phyloP scores from a whole-genome alignment of 2,888 invertebrate species.

The Physocephala rufipes region DNA sequence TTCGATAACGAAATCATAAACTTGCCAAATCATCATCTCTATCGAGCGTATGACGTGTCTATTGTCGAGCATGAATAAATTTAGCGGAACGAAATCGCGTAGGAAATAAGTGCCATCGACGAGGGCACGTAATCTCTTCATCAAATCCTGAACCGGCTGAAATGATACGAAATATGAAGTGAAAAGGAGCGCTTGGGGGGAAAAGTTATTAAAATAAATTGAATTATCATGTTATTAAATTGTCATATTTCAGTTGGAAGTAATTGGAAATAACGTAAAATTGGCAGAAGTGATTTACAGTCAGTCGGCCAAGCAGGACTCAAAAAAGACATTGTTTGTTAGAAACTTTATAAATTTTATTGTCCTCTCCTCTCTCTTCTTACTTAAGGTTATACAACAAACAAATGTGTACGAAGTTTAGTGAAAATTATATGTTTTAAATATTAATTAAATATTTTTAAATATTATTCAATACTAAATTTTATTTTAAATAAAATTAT shows the following conservation, averaged over 20 bases:
- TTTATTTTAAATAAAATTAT: no score
- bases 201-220: conserved; percentile 29
- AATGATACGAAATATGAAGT: conserved; percentile 15
- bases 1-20: conserved; percentile 64
- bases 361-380: neutral
- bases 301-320: neutral
- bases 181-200: conserved; percentile 23
- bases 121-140: conserved; percentile 75
- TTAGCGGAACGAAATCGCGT: conserved; percentile 81
- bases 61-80: conserved; percentile 81
- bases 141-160: conserved; percentile 76
- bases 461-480: no score
- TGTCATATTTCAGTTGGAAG: conserved; percentile 9
- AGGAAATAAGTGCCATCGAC: conserved; percentile 79
- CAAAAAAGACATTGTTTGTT: neutral
- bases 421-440: no score
- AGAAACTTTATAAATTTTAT: neutral
- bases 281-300: neutral
- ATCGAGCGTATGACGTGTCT: conserved; percentile 63
- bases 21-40: conserved; percentile 59
- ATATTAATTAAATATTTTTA: no score
- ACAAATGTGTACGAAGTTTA: no score
- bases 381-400: no score
- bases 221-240: conserved; percentile 28
- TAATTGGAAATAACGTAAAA: neutral